phyloP scores from a whole-genome alignment of 2,113 vertebrate genomes.

The Mesoclemmys tuberculata region DNA sequence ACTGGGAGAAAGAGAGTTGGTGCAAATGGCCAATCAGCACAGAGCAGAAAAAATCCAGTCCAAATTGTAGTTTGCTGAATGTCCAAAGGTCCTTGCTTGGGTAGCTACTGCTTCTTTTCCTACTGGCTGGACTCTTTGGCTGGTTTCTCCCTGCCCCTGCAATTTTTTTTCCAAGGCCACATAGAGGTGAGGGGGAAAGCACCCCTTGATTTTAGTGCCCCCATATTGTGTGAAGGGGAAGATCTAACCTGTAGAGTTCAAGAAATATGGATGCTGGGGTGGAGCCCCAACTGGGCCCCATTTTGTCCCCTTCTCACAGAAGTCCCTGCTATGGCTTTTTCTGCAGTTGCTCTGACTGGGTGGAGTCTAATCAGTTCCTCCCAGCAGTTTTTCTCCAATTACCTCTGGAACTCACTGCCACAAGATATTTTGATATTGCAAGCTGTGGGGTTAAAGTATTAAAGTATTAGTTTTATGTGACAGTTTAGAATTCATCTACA shows the following conservation, averaged over 20 bases:
- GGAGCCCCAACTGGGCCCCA: neutral
- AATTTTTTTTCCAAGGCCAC: neutral
- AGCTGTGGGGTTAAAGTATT: neutral
- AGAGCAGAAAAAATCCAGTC: neutral
- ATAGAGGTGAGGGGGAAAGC: neutral
- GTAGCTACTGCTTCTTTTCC: neutral
- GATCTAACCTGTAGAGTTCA: neutral
- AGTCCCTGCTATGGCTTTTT: neutral
- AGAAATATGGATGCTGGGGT: neutral
- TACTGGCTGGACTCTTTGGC: neutral
- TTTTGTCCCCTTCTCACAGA: neutral
- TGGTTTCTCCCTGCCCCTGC: neutral
- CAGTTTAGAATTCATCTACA: neutral
- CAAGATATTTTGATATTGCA: neutral
- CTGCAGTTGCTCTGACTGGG: conserved; percentile 41
- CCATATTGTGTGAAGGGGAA: neutral
- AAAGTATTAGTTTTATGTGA: neutral
- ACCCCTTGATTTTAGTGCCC: neutral
- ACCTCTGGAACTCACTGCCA: neutral
- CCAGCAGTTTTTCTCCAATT: neutral
- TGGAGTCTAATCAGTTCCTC: neutral
- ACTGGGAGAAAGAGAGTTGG: neutral
- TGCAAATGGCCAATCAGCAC: neutral
- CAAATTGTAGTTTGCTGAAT: neutral
- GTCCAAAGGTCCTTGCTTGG: conserved; percentile 19